Evolutionary conservation across 2,797 vertebrate genomes (phyloP).

Genomic region (Schizothorax lantsangensis): DNA sequence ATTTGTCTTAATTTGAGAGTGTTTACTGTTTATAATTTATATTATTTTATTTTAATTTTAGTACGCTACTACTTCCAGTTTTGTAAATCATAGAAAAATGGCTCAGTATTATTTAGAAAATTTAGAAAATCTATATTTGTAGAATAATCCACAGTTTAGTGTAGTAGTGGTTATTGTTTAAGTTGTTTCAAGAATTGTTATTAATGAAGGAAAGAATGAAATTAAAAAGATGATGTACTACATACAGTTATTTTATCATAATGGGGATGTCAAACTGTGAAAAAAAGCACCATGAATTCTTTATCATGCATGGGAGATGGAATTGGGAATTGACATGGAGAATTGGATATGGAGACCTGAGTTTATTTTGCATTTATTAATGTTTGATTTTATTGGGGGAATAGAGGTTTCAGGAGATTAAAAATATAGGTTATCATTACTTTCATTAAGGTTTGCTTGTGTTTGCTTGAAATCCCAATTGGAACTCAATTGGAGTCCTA

Average conservation of each 20-base stretch:
- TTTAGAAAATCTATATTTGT: neutral
- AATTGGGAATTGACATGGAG: neutral
- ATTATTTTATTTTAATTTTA: neutral
- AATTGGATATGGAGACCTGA: neutral
- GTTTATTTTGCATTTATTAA: constrained; percentile 20
- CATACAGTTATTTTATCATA: no score
- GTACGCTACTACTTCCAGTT: neutral
- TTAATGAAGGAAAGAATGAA: neutral
- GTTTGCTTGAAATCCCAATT: neutral
- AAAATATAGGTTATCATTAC: constrained; percentile 12
- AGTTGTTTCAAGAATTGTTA: neutral
- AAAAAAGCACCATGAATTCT: neutral
- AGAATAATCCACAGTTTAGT: neutral
- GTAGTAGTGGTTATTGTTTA: neutral
- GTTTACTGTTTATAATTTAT: neutral
- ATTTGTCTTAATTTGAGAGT: neutral
- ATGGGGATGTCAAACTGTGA: neutral
- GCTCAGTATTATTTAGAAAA: neutral
- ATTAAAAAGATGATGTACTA: neutral
- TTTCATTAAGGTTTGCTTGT: neutral
- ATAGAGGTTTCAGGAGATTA: neutral
- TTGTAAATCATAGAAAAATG: neutral
- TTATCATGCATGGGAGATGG: neutral
- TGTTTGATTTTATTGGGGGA: neutral
- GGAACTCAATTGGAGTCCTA: neutral